phyloP scores from a whole-genome alignment of 2,113 vertebrate species.

The Poeciliopsis turrubarensis region DNA sequence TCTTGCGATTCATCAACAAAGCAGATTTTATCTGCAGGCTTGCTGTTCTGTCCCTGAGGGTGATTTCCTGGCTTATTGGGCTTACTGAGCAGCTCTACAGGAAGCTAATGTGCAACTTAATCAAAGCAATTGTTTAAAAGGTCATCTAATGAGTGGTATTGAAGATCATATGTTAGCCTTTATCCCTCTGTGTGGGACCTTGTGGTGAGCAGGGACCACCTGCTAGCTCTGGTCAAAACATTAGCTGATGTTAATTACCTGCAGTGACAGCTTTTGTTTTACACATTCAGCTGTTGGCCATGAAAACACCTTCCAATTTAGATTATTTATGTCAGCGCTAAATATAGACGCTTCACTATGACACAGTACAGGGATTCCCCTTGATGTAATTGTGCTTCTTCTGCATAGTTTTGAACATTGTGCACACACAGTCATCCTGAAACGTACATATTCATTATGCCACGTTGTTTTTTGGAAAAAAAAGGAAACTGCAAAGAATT shows the following conservation, averaged over 20 bases:
- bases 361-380: neutral
- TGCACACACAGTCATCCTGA: no score
- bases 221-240: slow-evolving; percentile 58
- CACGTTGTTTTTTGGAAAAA: neutral
- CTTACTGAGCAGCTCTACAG: slow-evolving; percentile 32
- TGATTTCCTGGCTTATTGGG: slow-evolving; percentile 20
- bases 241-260: slow-evolving; percentile 54
- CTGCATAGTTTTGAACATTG: neutral
- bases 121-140: slow-evolving; percentile 67
- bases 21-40: neutral
- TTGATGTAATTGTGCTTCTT: neutral
- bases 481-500: neutral
- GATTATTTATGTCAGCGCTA: neutral
- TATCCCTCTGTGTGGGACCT: slow-evolving; percentile 48
- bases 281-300: neutral
- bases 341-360: neutral
- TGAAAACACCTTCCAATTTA: neutral
- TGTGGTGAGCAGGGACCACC: slow-evolving; percentile 44
- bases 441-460: neutral
- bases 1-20: neutral
- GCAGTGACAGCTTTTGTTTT: slow-evolving; percentile 8
- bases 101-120: slow-evolving; percentile 63
- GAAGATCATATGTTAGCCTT: slow-evolving; percentile 74
- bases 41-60: slow-evolving; percentile 9
- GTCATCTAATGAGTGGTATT: slow-evolving; percentile 66